Conservation (phyloP, 2,113 vertebrate genomes). For the Phaethon lepturus region DNA sequence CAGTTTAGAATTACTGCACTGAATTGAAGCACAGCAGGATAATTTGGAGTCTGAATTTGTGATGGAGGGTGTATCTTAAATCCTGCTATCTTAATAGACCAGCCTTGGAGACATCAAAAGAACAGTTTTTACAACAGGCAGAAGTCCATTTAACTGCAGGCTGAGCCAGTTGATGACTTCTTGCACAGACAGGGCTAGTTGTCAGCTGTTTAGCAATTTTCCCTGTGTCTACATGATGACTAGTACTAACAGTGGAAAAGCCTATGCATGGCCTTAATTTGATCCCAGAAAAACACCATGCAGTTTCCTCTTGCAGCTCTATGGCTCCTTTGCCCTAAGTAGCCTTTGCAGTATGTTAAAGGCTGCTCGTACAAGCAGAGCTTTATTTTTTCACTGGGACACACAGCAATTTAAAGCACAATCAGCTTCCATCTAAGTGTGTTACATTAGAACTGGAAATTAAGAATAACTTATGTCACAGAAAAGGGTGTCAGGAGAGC, state of each 20-base stretch:
- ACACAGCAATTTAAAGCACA: background rate
- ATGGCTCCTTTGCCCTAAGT: background rate
- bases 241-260: background rate
- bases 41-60: background rate
- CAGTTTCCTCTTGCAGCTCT: background rate
- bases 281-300: background rate
- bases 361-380: background rate
- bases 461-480: background rate
- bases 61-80: background rate
- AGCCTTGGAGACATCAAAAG: background rate
- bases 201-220: background rate
- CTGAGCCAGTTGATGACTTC: background rate
- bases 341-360: background rate
- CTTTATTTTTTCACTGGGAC: background rate
- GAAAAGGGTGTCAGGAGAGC: background rate
- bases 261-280: background rate
- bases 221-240: background rate
- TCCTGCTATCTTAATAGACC: background rate
- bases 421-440: background rate
- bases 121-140: background rate
- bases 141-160: background rate
- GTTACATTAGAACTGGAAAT: background rate
- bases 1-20: background rate
- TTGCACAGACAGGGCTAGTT: background rate
- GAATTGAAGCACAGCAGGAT: background rate